Percentiles rank a stretch among this genome's conserved stretches.
phyloP scores from a whole-genome alignment of 2,797 vertebrate species.

The Lerista edwardsae region DNA sequence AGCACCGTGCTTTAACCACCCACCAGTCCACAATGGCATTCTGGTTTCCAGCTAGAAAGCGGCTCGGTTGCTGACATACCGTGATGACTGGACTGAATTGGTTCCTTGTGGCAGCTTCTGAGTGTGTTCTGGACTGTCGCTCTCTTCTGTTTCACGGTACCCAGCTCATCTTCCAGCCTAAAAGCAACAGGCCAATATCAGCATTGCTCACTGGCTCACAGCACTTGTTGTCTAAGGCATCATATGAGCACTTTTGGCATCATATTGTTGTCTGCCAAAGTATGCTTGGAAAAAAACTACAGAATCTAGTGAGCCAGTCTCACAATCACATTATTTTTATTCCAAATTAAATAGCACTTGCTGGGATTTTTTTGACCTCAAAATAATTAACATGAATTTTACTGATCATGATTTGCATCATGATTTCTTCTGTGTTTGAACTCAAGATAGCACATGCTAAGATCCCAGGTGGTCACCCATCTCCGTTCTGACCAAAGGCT shows the following conservation, averaged over 20 bases:
- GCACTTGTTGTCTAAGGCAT: too few relatives aligned
- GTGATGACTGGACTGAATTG: slow-evolving; percentile 58
- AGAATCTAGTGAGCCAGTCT: not conserved
- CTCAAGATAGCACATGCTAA: too few relatives aligned
- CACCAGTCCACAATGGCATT: not conserved
- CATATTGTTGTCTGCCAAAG: not conserved
- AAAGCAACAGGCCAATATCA: slow-evolving; percentile 2
- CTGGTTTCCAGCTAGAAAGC: not conserved
- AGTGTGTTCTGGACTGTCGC: slow-evolving; percentile 73
- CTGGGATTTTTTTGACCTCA: too few relatives aligned
- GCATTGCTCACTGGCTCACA: not conserved
- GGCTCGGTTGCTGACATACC: slow-evolving; percentile 57
- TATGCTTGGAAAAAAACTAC: not conserved
- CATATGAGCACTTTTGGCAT: too few relatives aligned
- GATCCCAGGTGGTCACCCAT: too few relatives aligned
- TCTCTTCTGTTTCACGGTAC: slow-evolving; percentile 85
- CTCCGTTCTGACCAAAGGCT: too few relatives aligned
- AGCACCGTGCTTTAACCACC: not conserved
- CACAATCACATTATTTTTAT: not conserved
- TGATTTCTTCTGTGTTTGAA: too few relatives aligned
- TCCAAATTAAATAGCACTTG: not conserved
- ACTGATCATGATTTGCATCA: not conserved
- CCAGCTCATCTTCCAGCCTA: slow-evolving; percentile 87
- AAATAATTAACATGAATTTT: not conserved
- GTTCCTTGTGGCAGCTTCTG: slow-evolving; percentile 75